Base-by-base conservation (phyloP, 1,140 invertebrate species). In the Argopecten irradians region DNA sequence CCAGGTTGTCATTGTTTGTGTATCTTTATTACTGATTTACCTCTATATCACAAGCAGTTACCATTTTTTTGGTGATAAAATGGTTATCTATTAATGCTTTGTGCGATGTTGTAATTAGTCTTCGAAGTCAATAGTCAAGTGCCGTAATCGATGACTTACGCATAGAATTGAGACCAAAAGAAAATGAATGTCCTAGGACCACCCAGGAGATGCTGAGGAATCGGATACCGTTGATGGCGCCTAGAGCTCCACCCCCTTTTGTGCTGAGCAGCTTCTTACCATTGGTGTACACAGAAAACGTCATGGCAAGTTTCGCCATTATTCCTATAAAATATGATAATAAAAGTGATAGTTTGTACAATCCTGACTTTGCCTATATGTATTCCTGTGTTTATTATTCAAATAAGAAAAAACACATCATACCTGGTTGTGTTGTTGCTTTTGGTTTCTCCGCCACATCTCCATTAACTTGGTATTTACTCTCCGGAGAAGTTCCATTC, bases 191-290 rank as follows among this genome's bases (percentile, higher is more conserved):
- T 0, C 98, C 98, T 1, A 98, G 96, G 39, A 99, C 97, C 0
- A 99, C 98, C 98, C 98, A 99, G 9, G 97, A 97, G 98, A 99
- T 98, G 91, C 98, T 98, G 71, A 99, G 96, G 0, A 97, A 97
- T 2, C 94, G 90, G 39, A 95, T 94, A 16, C 94, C 94, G 85
- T 94, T 91, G 16, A 95, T 88, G 11, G 90, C 85, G 11, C 88
- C 90, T 28, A 94, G 84, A 71, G 88, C 91, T 0, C 91, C 92
- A 9, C 90, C 34, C 43, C 90, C 36, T 13, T 86, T 82, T 0
- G 93, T 93, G 88, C 86, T 92, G 35, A 94, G 86, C 34, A 94
- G 83, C 83, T 94, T 94, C 33, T 36, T 46, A 1, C 85, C 91
- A 84, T 94, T 94, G 0, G 92, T 92, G 88, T 94, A 94, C 5